Evolutionary conservation across 2,797 vertebrate genomes (phyloP).

Genomic region (Austrolebias charrua): DNA sequence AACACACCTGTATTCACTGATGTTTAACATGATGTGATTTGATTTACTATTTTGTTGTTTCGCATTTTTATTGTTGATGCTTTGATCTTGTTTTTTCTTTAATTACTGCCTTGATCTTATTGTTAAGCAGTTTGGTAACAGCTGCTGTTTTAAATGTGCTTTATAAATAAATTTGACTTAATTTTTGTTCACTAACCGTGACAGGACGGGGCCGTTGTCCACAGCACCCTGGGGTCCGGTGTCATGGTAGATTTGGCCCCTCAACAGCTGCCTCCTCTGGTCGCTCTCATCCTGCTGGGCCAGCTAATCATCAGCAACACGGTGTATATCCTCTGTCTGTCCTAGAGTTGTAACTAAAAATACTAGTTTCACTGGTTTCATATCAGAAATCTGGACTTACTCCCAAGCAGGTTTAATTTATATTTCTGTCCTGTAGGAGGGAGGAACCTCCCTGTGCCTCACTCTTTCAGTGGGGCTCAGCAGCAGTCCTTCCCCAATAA

Average conservation of each 20-base stretch:
- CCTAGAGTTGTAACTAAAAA: no score
- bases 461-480: constrained; percentile 4
- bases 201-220: constrained; percentile 16
- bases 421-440: constrained; percentile 12
- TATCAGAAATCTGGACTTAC: background rate
- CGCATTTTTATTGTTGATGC: no score
- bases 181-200: background rate
- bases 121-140: no score
- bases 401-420: background rate
- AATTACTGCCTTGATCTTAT: no score
- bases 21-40: no score
- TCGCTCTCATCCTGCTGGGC: background rate
- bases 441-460: constrained; percentile 7
- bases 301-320: constrained; percentile 1
- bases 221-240: constrained; percentile 15
- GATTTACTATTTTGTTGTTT: no score
- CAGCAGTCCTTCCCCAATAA: constrained; percentile 17
- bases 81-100: no score
- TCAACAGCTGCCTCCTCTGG: constrained; percentile 11
- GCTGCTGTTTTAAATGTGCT: no score
- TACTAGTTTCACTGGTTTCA: background rate
- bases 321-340: constrained; percentile 9
- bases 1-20: no score
- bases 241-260: background rate
- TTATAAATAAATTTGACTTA: background rate